Evolutionary conservation across 1,140 invertebrate genomes (phyloP), one percentile per base, ranked within the genome.

Genomic region (Tetragonula clypearis): DNA sequence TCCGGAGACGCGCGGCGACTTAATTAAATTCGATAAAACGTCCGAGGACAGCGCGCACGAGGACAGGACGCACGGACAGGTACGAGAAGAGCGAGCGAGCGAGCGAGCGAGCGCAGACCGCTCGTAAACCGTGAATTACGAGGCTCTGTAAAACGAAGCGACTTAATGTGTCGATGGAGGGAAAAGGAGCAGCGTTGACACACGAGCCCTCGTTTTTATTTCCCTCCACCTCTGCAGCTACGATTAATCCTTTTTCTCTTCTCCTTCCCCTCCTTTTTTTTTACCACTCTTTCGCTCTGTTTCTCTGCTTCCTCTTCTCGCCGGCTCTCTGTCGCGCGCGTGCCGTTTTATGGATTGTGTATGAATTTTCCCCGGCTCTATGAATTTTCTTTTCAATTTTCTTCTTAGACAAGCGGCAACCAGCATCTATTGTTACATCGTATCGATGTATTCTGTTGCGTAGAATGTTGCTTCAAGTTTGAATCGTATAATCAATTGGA

Each of bases 1-100:
- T 79, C 66, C 41, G 35, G 55, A 15, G 55, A n/a, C 62, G 81
- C 53, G 75, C 23, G 12, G 75, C 62, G 41, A 79, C 76, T 84
- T 84, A 84, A 84, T 84, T 84, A 84, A 84, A 84, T 84, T 79
- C 76, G 77, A 72, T 79, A 84, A 84, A 79, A 62, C 15, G 76
- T 56, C 56, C 49, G 68, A 30, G 30, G 30, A 30, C 30, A 30
- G 30, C 30, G 60, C 41, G 35, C 21, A 11, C 19, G 12, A 21
- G n/a, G 17, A 21, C 2, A 26, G n/a, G 19, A 35, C 9, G 30
- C 30, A 30, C 30, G 17, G 14, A 26, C 15, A 6, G 15, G 6
- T 26, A 15, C 1, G 53, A 26, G 11, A 15, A 11, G 49, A 35
- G 53, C 53, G 73, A 41, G 30, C 58, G 49, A 35, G 53, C 53